These are phyloP conservation scores for Anableps anableps DNA, from an alignment of 2,797 vertebrate species.

Conservation along the genomic window DNA sequence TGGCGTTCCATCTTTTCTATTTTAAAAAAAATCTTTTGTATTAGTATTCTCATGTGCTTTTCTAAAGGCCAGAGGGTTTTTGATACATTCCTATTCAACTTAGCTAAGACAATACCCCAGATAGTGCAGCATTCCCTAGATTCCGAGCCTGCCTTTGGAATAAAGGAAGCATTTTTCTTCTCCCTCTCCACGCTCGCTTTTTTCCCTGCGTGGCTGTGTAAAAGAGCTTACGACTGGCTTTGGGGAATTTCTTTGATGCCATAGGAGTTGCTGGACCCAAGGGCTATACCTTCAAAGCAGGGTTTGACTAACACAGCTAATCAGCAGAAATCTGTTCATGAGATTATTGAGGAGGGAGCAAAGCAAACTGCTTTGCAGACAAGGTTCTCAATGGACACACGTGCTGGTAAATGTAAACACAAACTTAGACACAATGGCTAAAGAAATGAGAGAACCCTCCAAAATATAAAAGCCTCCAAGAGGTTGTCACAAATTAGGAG, in stretches of 20 bases:
- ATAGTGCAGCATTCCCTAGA: conserved; percentile 67
- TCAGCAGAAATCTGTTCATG: conserved; percentile 78
- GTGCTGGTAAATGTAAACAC: conserved; percentile 62
- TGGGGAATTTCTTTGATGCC: conserved; percentile 71
- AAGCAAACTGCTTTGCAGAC: conserved; percentile 40
- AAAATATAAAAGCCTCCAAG: not conserved
- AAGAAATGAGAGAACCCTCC: conserved; percentile 19
- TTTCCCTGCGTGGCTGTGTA: conserved; percentile 58
- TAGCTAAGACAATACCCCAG: conserved; percentile 74
- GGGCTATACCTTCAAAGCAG: conserved; percentile 76
- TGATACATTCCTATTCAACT: conserved; percentile 70
- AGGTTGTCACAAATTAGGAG: not conserved
- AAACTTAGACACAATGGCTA: conserved; percentile 60
- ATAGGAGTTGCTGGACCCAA: conserved; percentile 63
- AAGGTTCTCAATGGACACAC: conserved; percentile 41
- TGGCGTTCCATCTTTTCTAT: conserved; percentile 40
- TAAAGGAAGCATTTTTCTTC: conserved; percentile 67
- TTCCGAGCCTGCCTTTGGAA: conserved; percentile 62
- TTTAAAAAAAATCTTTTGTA: conserved; percentile 40
- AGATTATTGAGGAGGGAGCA: conserved; percentile 69
- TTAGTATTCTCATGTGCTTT: conserved; percentile 60
- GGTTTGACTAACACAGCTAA: conserved; percentile 79
- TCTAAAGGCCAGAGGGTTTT: conserved; percentile 53
- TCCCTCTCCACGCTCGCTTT: conserved; percentile 26
- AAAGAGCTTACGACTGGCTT: conserved; percentile 78